A percentile compares a stretch with the other conserved stretches of the same genome.
Conservation (phyloP, 2,888 invertebrate species). For the Tricholauxania praeusta region DNA sequence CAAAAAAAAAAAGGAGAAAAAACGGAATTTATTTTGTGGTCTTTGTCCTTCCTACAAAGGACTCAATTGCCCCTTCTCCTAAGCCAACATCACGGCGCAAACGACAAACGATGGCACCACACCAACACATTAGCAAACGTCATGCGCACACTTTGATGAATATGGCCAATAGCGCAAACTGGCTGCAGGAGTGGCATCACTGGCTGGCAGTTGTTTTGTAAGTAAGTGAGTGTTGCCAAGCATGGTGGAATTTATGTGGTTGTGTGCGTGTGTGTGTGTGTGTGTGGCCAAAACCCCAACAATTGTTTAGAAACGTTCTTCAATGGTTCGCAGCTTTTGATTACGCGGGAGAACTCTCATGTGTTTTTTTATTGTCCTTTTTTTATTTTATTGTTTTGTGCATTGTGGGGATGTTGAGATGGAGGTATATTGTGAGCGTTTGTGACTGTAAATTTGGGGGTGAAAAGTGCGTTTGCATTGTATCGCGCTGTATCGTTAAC, state of each 20-base stretch:
- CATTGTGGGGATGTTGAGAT: no score
- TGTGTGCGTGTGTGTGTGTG: background rate
- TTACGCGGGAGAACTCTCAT: no score
- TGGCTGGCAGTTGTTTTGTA: conserved; percentile 28
- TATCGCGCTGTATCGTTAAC: background rate
- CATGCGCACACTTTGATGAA: conserved; percentile 42
- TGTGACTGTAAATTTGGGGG: background rate
- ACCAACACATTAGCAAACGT: conserved; percentile 7
- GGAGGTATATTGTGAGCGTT: background rate
- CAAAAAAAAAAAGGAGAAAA: conserved; percentile 35
- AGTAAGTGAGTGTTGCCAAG: background rate
- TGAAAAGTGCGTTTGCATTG: background rate
- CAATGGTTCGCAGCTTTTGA: conserved; percentile 51
- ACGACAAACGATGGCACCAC: background rate
- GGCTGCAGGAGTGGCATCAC: conserved; percentile 29
- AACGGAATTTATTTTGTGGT: conserved; percentile 47
- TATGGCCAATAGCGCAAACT: conserved; percentile 60
- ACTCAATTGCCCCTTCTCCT: background rate
- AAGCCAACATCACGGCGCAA: background rate
- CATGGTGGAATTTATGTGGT: background rate
- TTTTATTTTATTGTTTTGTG: no score
- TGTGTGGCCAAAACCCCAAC: background rate
- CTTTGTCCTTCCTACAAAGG: conserved; percentile 25
- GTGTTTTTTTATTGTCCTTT: no score
- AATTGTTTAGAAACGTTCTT: conserved; percentile 59